Conservation (phyloP, 2,888 invertebrate genomes). For the Phoronis australis region DNA sequence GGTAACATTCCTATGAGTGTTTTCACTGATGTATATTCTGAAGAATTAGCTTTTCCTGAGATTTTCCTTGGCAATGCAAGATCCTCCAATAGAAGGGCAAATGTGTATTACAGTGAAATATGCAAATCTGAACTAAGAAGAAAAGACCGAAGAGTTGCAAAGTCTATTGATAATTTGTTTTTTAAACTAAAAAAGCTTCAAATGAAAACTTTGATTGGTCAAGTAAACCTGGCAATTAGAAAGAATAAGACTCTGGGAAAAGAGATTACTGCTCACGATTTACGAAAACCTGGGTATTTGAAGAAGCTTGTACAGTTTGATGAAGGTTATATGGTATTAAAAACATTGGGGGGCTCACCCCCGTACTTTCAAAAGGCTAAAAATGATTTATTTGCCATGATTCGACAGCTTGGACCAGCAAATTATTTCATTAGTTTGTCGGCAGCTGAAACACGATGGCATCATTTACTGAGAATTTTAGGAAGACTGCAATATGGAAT, state of each 20-base stretch:
- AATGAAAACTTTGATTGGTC: constrained; percentile 4
- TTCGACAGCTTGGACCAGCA: constrained; percentile 18
- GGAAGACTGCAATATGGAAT: background rate
- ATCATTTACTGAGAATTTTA: constrained; percentile 5
- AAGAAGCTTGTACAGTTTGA: constrained; percentile 9
- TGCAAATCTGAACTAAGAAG: constrained; percentile 1
- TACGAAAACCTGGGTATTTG: constrained; percentile 4
- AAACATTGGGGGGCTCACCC: constrained; percentile 16
- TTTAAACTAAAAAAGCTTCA: constrained; percentile 7
- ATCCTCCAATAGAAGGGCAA: background rate
- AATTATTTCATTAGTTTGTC: constrained; percentile 19
- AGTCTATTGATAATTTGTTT: constrained; percentile 4
- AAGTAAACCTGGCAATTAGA: constrained; percentile 7
- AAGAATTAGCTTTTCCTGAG: constrained; percentile 7
- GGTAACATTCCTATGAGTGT: constrained; percentile 4
- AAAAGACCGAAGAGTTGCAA: constrained; percentile 2
- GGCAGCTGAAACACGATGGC: constrained; percentile 22
- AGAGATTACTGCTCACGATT: constrained; percentile 8
- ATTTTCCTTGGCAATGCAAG: background rate
- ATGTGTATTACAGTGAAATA: background rate
- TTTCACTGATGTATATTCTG: constrained; percentile 7
- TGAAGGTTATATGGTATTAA: constrained; percentile 16
- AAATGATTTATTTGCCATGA: constrained; percentile 22
- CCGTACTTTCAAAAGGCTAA: constrained; percentile 21
- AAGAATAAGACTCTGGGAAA: constrained; percentile 11